phyloP scores from a whole-genome alignment of 2,113 vertebrate species.

The Sebastes fasciatus region DNA sequence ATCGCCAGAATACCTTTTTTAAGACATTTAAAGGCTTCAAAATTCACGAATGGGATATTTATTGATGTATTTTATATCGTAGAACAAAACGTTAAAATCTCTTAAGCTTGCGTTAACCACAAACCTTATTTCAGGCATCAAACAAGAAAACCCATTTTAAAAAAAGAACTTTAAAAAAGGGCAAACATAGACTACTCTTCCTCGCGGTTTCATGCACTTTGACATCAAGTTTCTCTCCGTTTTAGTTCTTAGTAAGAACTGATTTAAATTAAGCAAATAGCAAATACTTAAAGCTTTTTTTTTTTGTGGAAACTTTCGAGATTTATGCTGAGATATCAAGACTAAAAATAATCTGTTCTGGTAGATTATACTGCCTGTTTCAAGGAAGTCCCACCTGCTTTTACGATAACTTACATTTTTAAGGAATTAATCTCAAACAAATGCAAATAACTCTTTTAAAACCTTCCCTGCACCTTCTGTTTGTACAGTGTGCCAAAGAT shows the following conservation, averaged over 20 bases:
- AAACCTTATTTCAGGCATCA: no score
- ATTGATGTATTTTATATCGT: no score
- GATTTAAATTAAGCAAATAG: not conserved
- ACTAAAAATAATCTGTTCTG: conserved; percentile 6
- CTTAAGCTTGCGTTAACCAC: no score
- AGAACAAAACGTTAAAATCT: no score
- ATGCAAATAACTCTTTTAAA: conserved; percentile 20
- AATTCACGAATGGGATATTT: no score
- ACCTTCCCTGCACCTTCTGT: conserved; percentile 26
- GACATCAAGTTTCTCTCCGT: not conserved
- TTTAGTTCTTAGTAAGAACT: not conserved
- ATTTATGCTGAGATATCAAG: not conserved
- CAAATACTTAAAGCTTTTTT: not conserved
- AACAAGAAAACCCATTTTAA: no score
- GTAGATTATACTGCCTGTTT: conserved; percentile 30
- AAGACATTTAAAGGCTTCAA: no score
- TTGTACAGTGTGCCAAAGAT: not conserved
- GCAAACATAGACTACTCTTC: not conserved
- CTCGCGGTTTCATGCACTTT: not conserved
- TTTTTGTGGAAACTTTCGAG: not conserved
- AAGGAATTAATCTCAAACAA: conserved; percentile 5
- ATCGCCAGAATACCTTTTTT: no score
- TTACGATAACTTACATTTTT: not conserved
- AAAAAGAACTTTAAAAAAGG: not conserved
- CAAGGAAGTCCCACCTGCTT: conserved; percentile 13